phyloP scores from a whole-genome alignment of 1,140 invertebrate genomes.

The Rhynchophorus ferrugineus region DNA sequence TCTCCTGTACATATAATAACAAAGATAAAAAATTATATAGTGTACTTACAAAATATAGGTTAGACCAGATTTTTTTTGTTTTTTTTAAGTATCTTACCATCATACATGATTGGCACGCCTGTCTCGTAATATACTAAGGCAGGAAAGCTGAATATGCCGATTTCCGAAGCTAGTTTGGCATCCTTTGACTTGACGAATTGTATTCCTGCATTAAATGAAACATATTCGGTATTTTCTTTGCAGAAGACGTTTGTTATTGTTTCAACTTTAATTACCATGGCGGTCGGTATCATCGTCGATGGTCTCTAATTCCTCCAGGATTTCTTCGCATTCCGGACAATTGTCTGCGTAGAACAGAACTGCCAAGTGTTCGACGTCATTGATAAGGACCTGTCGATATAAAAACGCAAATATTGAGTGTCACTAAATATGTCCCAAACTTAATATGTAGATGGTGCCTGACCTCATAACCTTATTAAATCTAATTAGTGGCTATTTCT shows the following conservation, averaged over 20 bases:
- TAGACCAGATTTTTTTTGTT: background rate
- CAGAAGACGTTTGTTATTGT: background rate
- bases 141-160: constrained; percentile 85
- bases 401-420: background rate
- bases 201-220: constrained; percentile 20
- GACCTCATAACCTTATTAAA: too few species aligned
- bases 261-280: constrained; percentile 62
- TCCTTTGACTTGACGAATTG: constrained; percentile 93
- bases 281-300: constrained; percentile 92
- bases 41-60: constrained; percentile 4
- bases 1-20: too few species aligned
- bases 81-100: constrained; percentile 60
- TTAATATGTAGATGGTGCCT: too few species aligned
- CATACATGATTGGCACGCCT: constrained; percentile 87
- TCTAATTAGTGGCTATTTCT: too few species aligned
- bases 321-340: constrained; percentile 71
- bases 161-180: constrained; percentile 78
- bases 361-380: constrained; percentile 84
- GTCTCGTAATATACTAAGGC: constrained; percentile 88
- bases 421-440: background rate
- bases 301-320: constrained; percentile 83
- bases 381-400: constrained; percentile 58
- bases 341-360: constrained; percentile 91
- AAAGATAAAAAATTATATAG: too few species aligned
- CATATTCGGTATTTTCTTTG: background rate